Evolutionary conservation across 2,113 vertebrate genomes (phyloP).

Genomic region (Tretioscincus oriximinensis): DNA sequence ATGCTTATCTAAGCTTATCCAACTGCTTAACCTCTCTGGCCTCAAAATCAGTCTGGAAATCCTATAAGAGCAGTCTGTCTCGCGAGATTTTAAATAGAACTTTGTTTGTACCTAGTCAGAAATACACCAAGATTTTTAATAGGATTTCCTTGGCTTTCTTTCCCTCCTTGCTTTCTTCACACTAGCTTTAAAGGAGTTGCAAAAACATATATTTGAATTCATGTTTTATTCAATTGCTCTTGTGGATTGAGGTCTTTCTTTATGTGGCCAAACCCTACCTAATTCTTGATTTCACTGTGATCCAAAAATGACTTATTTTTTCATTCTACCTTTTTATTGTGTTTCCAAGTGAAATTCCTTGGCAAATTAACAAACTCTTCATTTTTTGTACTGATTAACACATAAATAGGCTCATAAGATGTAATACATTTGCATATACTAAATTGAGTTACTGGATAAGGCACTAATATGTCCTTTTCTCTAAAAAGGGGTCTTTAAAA

Average conservation of each 20-base stretch:
- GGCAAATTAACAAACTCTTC: background rate
- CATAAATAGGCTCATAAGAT: background rate
- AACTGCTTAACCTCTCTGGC: slow-evolving; percentile 55
- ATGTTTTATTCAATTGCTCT: background rate
- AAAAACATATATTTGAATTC: slow-evolving; percentile 11
- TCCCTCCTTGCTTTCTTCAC: background rate
- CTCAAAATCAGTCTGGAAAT: slow-evolving; percentile 45
- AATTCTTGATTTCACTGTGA: background rate
- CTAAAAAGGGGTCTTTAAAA: background rate
- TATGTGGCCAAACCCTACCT: background rate
- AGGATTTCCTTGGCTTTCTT: slow-evolving; percentile 38
- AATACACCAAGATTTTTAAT: slow-evolving; percentile 39
- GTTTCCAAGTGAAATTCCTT: background rate
- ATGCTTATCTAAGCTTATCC: slow-evolving; percentile 57
- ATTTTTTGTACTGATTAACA: background rate
- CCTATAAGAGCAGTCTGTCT: slow-evolving; percentile 43
- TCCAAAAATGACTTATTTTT: background rate
- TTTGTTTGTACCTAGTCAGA: slow-evolving; percentile 44
- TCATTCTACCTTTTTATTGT: background rate
- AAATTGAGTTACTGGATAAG: background rate
- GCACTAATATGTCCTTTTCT: background rate
- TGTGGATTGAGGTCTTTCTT: background rate
- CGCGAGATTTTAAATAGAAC: slow-evolving; percentile 52
- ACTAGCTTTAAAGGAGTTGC: background rate
- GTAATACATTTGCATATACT: background rate